A percentile compares a stretch with the other conserved stretches of the same genome.
Evolutionary conservation across 2,888 invertebrate species (phyloP).

Genomic region (Lithophane leautieri): DNA sequence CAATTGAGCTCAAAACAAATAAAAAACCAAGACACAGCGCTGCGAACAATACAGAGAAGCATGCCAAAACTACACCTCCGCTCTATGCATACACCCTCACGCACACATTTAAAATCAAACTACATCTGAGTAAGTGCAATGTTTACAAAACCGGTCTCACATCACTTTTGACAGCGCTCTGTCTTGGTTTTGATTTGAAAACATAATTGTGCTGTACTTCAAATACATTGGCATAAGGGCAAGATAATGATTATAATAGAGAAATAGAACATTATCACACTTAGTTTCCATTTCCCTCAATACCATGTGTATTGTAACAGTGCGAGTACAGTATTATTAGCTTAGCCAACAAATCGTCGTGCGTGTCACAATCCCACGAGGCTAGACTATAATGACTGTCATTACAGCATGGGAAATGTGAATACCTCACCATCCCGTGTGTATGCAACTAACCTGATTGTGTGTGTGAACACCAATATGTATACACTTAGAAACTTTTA

Average conservation of each 20-base stretch:
- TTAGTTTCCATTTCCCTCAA: not conserved
- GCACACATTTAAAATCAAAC: too few species aligned
- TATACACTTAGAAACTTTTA: too few species aligned
- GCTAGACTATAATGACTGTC: conserved; percentile 8
- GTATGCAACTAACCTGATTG: not conserved
- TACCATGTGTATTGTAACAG: not conserved
- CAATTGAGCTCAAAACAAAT: not conserved
- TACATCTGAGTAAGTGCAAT: too few species aligned
- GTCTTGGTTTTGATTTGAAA: not conserved
- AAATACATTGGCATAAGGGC: not conserved
- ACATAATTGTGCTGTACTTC: not conserved
- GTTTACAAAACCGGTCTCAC: too few species aligned
- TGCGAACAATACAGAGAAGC: too few species aligned
- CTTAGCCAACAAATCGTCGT: not conserved
- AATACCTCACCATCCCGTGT: conserved; percentile 40
- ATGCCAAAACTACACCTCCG: too few species aligned
- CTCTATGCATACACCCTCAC: too few species aligned
- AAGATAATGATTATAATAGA: not conserved
- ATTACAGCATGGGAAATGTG: conserved; percentile 43
- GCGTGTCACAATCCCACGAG: not conserved
- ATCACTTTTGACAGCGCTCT: too few species aligned
- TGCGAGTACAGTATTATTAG: too few species aligned
- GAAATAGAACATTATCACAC: not conserved
- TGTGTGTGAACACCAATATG: too few species aligned
- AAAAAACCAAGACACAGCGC: too few species aligned